A percentile compares a stretch with the other conserved stretches of the same genome.
Evolutionary conservation across 2,888 invertebrate species (phyloP).

Genomic region (Caenorhabditis japonica): DNA sequence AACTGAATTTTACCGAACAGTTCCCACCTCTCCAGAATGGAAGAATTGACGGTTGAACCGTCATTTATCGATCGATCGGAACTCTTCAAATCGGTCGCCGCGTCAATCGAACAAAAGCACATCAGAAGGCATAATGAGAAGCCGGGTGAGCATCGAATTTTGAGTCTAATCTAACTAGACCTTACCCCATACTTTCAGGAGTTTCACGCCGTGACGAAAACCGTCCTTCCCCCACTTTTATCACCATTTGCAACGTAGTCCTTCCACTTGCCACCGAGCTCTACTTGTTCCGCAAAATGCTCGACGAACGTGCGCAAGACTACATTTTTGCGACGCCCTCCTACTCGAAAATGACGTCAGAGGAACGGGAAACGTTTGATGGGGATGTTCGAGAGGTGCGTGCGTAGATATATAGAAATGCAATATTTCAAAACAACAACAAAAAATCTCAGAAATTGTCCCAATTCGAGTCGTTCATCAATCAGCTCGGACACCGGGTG

Average conservation of each 20-base stretch:
- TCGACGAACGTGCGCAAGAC: constrained; percentile 40
- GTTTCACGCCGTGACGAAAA: constrained; percentile 41
- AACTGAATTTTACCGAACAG: too few relatives aligned
- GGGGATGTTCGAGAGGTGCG: constrained; percentile 29
- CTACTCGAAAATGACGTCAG: constrained; percentile 41
- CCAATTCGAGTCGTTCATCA: constrained; percentile 43
- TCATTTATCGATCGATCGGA: constrained; percentile 30
- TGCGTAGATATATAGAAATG: background rate
- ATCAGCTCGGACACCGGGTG: constrained; percentile 39
- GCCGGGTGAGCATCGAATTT: constrained; percentile 13
- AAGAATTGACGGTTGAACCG: constrained; percentile 4
- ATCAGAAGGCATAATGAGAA: constrained; percentile 37
- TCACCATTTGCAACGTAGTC: constrained; percentile 23
- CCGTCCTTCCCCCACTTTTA: constrained; percentile 35
- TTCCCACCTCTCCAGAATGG: constrained; percentile 31
- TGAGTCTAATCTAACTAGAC: background rate
- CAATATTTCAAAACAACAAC: background rate
- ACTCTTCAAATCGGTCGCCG: constrained; percentile 26
- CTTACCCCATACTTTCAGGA: too few relatives aligned
- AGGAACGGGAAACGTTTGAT: constrained; percentile 47
- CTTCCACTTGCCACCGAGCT: constrained; percentile 41
- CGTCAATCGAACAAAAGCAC: constrained; percentile 45
- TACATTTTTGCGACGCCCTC: constrained; percentile 47
- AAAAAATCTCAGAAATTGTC: constrained; percentile 31
- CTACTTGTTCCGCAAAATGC: constrained; percentile 41